Percentiles rank a stretch among this genome's conserved stretches.
These are phyloP conservation scores for Pithys albifrons DNA, from an alignment of 2,113 vertebrate genomes.

Conservation along the genomic window DNA sequence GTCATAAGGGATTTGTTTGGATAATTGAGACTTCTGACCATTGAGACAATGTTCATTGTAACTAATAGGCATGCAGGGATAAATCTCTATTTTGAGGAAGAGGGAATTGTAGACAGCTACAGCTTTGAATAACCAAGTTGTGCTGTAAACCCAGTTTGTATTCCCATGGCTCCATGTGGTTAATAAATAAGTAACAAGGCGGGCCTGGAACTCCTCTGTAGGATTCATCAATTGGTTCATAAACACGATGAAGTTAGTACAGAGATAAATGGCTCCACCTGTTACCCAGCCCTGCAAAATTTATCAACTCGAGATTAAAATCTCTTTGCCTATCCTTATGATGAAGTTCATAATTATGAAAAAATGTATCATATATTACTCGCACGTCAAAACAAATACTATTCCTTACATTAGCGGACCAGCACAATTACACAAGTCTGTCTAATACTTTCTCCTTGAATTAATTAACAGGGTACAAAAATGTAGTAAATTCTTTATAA, in stretches of 20 bases:
- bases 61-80: conserved; percentile 34
- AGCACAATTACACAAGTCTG: conserved; percentile 45
- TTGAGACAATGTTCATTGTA: conserved; percentile 37
- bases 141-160: not conserved
- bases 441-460: conserved; percentile 10
- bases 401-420: conserved; percentile 35
- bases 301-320: conserved; percentile 57
- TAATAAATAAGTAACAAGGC: conserved; percentile 37
- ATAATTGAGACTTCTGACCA: conserved; percentile 67
- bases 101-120: conserved; percentile 4
- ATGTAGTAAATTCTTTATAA: conserved; percentile 36
- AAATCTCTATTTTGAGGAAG: conserved; percentile 20
- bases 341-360: conserved; percentile 63
- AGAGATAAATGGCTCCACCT: conserved; percentile 41
- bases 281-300: conserved; percentile 50
- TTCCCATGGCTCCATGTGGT: not conserved
- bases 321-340: conserved; percentile 53
- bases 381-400: conserved; percentile 66
- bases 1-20: conserved; percentile 59
- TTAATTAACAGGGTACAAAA: not conserved
- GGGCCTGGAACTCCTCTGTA: not conserved
- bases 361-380: conserved; percentile 57
- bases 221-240: not conserved
- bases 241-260: conserved; percentile 1
- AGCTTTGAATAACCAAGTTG: not conserved